These are phyloP conservation scores for Epizoanthus stellaris DNA, from an alignment of 92 coral and sea anemone species.

Conservation along the genomic window DNA sequence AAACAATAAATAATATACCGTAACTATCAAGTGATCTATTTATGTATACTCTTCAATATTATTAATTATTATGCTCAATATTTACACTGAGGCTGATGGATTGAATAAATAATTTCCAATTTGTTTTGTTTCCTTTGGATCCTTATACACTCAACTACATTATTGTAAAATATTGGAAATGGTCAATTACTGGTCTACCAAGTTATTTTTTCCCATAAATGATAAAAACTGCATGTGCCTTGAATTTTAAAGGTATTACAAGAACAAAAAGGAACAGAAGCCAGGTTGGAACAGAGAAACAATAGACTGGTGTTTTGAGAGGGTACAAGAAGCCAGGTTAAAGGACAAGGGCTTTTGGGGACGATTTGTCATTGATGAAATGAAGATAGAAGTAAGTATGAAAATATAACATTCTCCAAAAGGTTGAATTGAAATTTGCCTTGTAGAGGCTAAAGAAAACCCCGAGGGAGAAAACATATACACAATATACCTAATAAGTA, in stretches of 20 bases:
- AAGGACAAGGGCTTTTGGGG: slow-evolving; percentile 7
- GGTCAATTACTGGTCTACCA: not conserved
- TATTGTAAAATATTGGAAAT: not conserved
- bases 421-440: not conserved
- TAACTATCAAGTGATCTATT: no score
- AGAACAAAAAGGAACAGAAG: slow-evolving; percentile 1
- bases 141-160: not conserved
- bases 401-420: no score
- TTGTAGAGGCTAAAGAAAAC: no score
- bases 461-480: no score
- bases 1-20: no score
- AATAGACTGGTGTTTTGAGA: slow-evolving; percentile 12
- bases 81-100: no score
- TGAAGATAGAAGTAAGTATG: slow-evolving; percentile 22
- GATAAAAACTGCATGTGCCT: not conserved
- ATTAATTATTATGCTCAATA: no score
- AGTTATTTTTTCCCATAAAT: not conserved
- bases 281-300: slow-evolving; percentile 1
- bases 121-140: no score
- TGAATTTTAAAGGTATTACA: not conserved
- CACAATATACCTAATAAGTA: no score
- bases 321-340: not conserved
- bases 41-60: no score
- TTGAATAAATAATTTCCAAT: no score
- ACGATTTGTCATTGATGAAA: slow-evolving; percentile 16